phyloP scores from a whole-genome alignment of 2,888 invertebrate species.

The Papilio demoleus region DNA sequence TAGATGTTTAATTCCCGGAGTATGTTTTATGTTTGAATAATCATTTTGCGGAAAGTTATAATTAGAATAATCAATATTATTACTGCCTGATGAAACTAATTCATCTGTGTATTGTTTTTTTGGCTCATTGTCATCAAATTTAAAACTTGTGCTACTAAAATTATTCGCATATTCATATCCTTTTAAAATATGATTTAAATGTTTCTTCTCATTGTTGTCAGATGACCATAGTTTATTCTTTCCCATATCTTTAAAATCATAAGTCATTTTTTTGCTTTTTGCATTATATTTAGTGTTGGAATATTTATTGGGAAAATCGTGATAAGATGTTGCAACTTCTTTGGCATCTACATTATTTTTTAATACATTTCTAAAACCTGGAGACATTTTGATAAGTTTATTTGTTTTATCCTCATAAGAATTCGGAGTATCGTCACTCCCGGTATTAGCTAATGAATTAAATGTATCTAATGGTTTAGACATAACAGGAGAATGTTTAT shows the following conservation, averaged over 20 bases:
- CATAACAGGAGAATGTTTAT: constrained; percentile 55
- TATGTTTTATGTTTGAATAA: constrained; percentile 63
- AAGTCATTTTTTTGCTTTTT: constrained; percentile 50
- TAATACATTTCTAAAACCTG: constrained; percentile 45
- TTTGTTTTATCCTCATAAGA: constrained; percentile 52
- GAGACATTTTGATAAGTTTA: constrained; percentile 51
- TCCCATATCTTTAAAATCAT: constrained; percentile 63
- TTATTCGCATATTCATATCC: constrained; percentile 71
- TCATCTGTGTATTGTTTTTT: constrained; percentile 67
- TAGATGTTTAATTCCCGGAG: constrained; percentile 57
- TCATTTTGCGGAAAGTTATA: constrained; percentile 64
- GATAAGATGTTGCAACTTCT: constrained; percentile 48
- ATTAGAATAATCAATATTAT: constrained; percentile 59
- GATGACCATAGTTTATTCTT: constrained; percentile 62
- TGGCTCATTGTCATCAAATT: constrained; percentile 59
- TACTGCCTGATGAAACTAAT: constrained; percentile 68
- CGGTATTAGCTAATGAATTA: constrained; percentile 47
- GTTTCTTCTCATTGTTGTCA: constrained; percentile 55
- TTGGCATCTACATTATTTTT: constrained; percentile 47
- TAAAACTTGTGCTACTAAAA: constrained; percentile 66
- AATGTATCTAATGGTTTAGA: constrained; percentile 49
- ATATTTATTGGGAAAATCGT: constrained; percentile 52
- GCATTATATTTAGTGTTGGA: constrained; percentile 51
- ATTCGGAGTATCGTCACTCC: constrained; percentile 52
- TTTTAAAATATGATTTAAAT: constrained; percentile 61